Conservation (phyloP, 2,888 invertebrate species). For the Sesamia inferens region DNA sequence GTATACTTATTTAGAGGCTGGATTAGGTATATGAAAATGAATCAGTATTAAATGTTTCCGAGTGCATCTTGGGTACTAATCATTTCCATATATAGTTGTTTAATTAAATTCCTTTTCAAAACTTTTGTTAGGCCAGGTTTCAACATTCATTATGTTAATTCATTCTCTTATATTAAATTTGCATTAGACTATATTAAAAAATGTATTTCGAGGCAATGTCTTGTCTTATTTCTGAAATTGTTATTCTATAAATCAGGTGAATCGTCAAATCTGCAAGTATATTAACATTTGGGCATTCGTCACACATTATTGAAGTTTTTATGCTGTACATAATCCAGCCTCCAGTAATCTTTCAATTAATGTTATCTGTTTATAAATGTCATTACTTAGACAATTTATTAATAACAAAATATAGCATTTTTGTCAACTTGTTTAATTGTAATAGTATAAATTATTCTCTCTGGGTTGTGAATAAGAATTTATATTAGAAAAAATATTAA, state of each 20-base stretch:
- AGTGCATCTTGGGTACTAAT: constrained; percentile 3
- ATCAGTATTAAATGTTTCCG: constrained; percentile 7
- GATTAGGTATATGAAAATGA: constrained; percentile 37
- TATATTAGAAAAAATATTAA: constrained; percentile 19
- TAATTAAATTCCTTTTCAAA: background rate
- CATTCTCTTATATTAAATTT: background rate
- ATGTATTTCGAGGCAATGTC: constrained; percentile 12
- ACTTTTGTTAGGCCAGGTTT: background rate
- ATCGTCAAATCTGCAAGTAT: background rate
- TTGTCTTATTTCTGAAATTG: background rate
- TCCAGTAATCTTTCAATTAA: constrained; percentile 30
- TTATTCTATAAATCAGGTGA: background rate
- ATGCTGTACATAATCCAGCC: constrained; percentile 46
- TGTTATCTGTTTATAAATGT: constrained; percentile 44
- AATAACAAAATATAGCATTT: constrained; percentile 39
- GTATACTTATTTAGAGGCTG: constrained; percentile 44
- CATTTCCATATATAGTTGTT: background rate
- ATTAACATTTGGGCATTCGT: background rate
- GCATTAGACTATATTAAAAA: constrained; percentile 6
- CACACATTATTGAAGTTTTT: background rate
- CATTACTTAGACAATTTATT: constrained; percentile 33
- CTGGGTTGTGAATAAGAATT: constrained; percentile 31
- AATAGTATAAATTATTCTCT: constrained; percentile 28
- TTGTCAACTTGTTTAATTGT: constrained; percentile 35
- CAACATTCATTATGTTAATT: constrained; percentile 4